Conservation (phyloP, 2,888 invertebrate species). For the Drosophila trichaetosa region DNA sequence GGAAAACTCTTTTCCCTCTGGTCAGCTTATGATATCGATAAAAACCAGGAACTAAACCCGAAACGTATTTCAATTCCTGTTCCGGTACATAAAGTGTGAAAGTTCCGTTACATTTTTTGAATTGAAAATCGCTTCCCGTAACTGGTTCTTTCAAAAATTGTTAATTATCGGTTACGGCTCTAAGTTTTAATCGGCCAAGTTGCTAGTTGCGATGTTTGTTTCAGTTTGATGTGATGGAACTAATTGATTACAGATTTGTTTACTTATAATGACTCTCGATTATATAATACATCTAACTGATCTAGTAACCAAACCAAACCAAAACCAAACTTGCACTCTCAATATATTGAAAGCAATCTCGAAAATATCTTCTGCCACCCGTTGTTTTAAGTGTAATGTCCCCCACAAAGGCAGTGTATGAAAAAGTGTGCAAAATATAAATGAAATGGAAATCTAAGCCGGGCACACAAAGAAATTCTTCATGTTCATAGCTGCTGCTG, state of each 20-base stretch:
- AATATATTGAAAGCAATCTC: background rate
- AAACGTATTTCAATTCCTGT: too few species aligned
- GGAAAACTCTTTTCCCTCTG: too few species aligned
- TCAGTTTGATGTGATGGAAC: background rate
- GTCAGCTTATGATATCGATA: too few species aligned
- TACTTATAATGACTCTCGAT: background rate
- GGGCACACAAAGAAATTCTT: constrained; percentile 39
- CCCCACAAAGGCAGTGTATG: constrained; percentile 13
- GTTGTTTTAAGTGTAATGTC: background rate
- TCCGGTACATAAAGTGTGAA: too few species aligned
- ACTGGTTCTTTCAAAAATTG: too few species aligned
- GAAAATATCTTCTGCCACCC: background rate
- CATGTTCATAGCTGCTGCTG: constrained; percentile 10
- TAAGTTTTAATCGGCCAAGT: background rate
- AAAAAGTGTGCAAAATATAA: constrained; percentile 8
- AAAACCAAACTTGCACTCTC: background rate
- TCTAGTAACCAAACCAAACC: too few species aligned
- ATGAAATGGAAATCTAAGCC: constrained; percentile 20
- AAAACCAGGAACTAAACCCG: too few species aligned
- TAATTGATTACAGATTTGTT: background rate
- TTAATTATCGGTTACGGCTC: too few species aligned
- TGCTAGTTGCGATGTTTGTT: background rate
- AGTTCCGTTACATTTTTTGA: too few species aligned
- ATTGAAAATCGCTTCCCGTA: too few species aligned
- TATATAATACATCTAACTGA: too few species aligned